Evolutionary conservation across 2,113 vertebrate species (phyloP).

Genomic region (Bucco capensis): DNA sequence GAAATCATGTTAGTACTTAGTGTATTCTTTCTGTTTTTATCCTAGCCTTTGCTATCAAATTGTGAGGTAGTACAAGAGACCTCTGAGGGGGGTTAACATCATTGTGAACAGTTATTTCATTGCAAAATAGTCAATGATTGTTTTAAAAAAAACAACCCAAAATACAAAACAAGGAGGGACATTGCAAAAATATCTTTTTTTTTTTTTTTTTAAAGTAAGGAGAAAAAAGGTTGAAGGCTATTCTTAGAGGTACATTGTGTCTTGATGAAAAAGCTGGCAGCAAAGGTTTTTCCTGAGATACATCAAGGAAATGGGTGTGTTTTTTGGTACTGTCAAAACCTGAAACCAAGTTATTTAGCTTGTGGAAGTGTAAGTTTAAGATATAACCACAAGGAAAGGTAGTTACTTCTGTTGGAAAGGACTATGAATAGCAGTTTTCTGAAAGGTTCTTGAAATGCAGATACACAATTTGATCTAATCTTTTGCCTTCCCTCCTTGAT

Average conservation of each 20-base stretch:
- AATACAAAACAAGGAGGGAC: not conserved
- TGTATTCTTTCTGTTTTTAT: not conserved
- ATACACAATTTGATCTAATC: not conserved
- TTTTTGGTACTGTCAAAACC: not conserved
- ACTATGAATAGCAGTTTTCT: not conserved
- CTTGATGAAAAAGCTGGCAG: conserved; percentile 1
- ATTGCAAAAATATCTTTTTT: not conserved
- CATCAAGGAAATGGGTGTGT: not conserved
- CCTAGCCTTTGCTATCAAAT: not conserved
- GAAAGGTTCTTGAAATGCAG: not conserved
- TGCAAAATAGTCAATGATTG: not conserved
- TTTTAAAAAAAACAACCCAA: not conserved
- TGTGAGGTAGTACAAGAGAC: not conserved
- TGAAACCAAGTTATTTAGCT: not conserved
- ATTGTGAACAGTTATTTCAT: not conserved
- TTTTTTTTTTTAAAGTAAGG: not conserved
- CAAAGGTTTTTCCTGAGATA: not conserved
- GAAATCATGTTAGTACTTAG: not conserved
- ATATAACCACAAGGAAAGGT: not conserved
- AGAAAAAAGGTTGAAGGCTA: not conserved
- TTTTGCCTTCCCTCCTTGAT: not conserved
- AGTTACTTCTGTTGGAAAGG: not conserved
- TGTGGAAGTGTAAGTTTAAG: not conserved
- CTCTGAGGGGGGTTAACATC: not conserved
- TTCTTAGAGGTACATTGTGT: conserved; percentile 38